Evolutionary conservation across 2,113 vertebrate species (phyloP), one percentile per base, ranked within the genome.

Genomic region (Climacteris rufus): DNA sequence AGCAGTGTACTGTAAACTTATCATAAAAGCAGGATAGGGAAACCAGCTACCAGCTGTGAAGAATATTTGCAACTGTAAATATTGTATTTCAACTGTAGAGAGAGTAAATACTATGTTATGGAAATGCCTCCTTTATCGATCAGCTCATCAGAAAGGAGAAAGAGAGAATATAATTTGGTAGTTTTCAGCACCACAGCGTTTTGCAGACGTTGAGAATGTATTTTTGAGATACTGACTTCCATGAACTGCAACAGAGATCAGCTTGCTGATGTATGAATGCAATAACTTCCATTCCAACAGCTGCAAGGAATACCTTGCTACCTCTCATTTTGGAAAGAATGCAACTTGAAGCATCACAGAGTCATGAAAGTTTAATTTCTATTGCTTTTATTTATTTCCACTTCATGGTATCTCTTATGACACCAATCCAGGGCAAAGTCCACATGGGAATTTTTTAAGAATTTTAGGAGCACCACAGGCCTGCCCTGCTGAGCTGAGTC

Each of bases 21-120:
- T 86, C 95, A 90, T 81, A 86, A 96, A 95, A 92, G 84, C 89
- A 42, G 83, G 87, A 75, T 12, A 84, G 45, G 89, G 63, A 86
- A 96, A 95, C 42, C 95, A 90, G 93, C 89, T 86, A 85, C 96
- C 95, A 95, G 94, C 95, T 96, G 95, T 83, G 95, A 93, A 31
- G 94, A 90, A 88, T 93, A 96, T 96, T 97, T 97, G 95, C 95
- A 92, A 75, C 87, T 86, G 95, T 91, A 95, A 95, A 95, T 95
- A 95, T 83, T 86, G 79, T 74, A 95, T 95, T 95, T 95, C 93
- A 77, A 4, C 87, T 94, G 89, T 3, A 88, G 89, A 71, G 90
- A 84, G 35, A 95, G 89, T 87, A 95, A 94, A 95, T 74, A 83
- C 24, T 8, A 24, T 27, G 14, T 91, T 95, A 95, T 93, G 89